Evolutionary conservation across 1,140 invertebrate species (phyloP), one percentile per base, ranked within the genome.

Genomic region (Daktulosphaira vitifoliae): DNA sequence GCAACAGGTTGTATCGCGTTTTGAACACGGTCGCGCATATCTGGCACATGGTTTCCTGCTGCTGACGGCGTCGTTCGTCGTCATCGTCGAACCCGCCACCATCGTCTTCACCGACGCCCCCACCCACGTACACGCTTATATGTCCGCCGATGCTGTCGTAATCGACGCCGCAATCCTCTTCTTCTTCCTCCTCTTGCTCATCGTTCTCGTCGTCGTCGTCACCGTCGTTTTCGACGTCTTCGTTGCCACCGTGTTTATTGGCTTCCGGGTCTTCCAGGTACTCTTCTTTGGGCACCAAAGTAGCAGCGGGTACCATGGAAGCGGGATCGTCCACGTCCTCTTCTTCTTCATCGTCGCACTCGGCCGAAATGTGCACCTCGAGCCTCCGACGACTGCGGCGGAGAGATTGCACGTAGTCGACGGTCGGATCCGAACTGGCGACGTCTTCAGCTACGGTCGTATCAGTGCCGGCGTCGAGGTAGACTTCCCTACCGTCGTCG

Each of bases 21-120:
- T 77, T 78, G 39, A 78, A 76, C 2, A 70, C 69, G 33, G 76
- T 76, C 5, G 76, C 77, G 65, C 78, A 80, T 39, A 75, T 70
- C 37, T 76, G 75, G 67, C 78, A 80, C 3, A 76, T 73, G 62
- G 56, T 62, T 13, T 62, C 56, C 3, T 18, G 15, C 9, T 22
- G 52, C 9, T 53, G 16, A 8, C 38, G 11, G 38, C 50, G 5
- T 52, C 20, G 11, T 16, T 62, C 56, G 5, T 46, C 16, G 3
- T 18, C 11, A n/a, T 15, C n/a, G 39, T 44, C 7, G 39, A 5
- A 7, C 42, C 18, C 42, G 5, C 44, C 42, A 0, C 29, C 18
- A 3, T 20, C 39, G 18, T 59, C 54, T 0, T 29, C 42, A 1
- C 39, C 53, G n/a, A 42, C 38, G 23, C 42, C 22, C 8, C 22